Conservation (phyloP, 2,113 vertebrate species). For the Psophia crepitans region DNA sequence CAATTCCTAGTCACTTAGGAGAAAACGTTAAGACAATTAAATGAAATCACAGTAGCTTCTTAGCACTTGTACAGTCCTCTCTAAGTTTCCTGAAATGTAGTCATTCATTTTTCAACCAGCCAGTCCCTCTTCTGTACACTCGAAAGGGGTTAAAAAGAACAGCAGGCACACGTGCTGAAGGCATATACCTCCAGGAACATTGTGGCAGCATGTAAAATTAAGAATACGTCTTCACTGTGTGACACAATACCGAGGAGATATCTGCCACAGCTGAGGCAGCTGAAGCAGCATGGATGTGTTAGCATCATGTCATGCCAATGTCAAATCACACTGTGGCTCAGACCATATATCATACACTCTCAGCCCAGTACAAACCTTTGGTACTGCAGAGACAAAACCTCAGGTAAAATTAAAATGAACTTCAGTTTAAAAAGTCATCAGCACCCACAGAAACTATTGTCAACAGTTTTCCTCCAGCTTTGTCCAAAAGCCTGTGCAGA, state of each 20-base stretch:
- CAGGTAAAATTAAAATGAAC: background rate
- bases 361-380: background rate
- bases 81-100: background rate
- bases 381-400: background rate
- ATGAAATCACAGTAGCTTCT: background rate
- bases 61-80: background rate
- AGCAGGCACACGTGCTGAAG: background rate
- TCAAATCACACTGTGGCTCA: background rate
- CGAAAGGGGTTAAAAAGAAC: background rate
- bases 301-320: background rate
- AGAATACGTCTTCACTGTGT: background rate
- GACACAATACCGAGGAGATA: too few species aligned
- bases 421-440: background rate
- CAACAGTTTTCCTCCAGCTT: background rate
- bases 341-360: background rate
- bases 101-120: background rate
- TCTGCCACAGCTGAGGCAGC: background rate
- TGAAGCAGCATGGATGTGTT: background rate
- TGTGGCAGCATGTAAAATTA: background rate
- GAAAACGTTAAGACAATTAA: background rate
- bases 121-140: background rate
- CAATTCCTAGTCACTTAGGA: background rate
- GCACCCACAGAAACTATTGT: background rate
- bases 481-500: background rate
- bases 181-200: background rate